Evolutionary conservation across 2,888 invertebrate genomes (phyloP).

Genomic region (Pristionchus japonicus): DNA sequence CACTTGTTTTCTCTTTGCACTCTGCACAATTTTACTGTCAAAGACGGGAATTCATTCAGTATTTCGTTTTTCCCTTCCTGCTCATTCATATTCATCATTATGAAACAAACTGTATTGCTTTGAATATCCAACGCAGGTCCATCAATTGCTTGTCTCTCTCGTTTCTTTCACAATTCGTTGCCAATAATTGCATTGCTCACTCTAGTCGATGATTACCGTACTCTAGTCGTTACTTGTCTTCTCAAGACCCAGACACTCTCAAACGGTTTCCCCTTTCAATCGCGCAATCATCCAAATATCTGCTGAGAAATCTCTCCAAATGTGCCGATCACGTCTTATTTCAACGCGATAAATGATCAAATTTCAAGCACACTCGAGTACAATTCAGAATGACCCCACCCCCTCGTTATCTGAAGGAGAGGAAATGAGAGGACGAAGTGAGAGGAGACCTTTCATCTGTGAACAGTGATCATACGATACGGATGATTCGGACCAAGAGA

Average conservation of each 20-base stretch:
- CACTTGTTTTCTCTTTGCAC: neutral
- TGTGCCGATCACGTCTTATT: slow-evolving; percentile 8
- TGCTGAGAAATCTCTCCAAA: neutral
- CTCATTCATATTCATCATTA: neutral
- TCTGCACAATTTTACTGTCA: neutral
- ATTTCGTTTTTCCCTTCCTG: neutral
- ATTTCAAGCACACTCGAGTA: neutral
- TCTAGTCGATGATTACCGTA: slow-evolving; percentile 21
- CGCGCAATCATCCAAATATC: neutral
- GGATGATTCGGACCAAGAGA: neutral
- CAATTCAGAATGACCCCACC: neutral
- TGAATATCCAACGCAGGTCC: neutral
- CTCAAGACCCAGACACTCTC: slow-evolving; percentile 5
- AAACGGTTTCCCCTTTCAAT: neutral
- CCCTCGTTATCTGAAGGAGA: neutral
- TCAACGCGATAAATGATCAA: slow-evolving; percentile 19
- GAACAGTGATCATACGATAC: slow-evolving; percentile 20
- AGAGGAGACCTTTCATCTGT: neutral
- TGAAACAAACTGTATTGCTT: slow-evolving; percentile 5
- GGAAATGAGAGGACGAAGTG: neutral
- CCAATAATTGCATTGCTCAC: slow-evolving; percentile 20
- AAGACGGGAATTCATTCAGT: neutral
- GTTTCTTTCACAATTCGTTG: neutral
- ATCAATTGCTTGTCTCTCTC: slow-evolving; percentile 2
- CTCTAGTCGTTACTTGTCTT: slow-evolving; percentile 25